These are phyloP conservation scores for Watsonalla binaria DNA, from an alignment of 2,888 invertebrate species.

Conservation along the genomic window DNA sequence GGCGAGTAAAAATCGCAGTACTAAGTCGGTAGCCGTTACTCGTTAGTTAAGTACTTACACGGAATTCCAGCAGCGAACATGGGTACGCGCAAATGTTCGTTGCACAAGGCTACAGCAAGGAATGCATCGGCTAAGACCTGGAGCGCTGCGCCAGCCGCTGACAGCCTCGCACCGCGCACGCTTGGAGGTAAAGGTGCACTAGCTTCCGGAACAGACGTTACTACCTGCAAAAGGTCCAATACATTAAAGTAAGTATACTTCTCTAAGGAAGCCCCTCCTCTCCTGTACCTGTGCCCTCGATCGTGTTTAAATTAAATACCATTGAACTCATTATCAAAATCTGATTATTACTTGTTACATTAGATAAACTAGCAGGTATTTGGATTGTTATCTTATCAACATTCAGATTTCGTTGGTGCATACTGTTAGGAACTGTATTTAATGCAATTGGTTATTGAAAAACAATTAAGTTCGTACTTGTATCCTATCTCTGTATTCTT, in stretches of 20 bases:
- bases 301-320: too few relatives aligned
- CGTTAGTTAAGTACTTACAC: constrained; percentile 31
- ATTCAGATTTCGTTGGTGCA: too few relatives aligned
- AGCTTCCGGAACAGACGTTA: constrained; percentile 67
- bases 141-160: constrained; percentile 52
- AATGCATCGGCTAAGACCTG: constrained; percentile 55
- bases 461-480: constrained; percentile 63
- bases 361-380: too few relatives aligned
- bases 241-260: neutral
- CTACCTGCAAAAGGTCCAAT: constrained; percentile 40
- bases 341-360: too few relatives aligned
- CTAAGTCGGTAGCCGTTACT: too few relatives aligned
- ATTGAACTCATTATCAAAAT: too few relatives aligned
- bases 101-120: constrained; percentile 59
- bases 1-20: too few relatives aligned
- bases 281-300: too few relatives aligned
- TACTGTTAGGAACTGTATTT: too few relatives aligned
- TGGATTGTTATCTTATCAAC: too few relatives aligned
- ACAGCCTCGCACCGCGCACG: constrained; percentile 58
- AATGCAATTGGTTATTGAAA: too few relatives aligned
- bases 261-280: too few relatives aligned
- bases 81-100: constrained; percentile 46
- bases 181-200: constrained; percentile 54
- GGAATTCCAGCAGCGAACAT: constrained; percentile 64
- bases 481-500: constrained; percentile 85